These are phyloP conservation scores for Bombylius discolor DNA, from an alignment of 2,888 invertebrate species.

Conservation along the genomic window DNA sequence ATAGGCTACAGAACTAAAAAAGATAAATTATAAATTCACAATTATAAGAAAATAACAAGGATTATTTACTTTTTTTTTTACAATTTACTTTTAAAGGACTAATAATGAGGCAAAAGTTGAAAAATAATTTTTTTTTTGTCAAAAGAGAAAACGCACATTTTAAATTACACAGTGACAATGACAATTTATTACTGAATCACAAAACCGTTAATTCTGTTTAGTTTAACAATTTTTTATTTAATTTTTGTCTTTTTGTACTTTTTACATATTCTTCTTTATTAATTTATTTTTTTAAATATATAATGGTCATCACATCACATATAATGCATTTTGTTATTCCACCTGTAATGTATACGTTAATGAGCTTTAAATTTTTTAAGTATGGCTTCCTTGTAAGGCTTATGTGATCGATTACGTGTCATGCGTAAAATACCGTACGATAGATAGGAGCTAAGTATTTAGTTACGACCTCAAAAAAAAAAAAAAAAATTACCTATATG, in stretches of 20 bases:
- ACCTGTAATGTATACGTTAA: constrained; percentile 5
- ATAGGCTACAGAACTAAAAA: no score
- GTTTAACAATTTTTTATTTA: not conserved
- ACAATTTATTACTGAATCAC: not conserved
- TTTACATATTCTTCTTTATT: not conserved
- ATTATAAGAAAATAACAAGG: no score
- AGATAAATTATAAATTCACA: no score
- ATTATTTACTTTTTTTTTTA: no score
- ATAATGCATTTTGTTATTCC: not conserved
- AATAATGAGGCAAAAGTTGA: no score
- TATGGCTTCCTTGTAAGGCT: constrained; percentile 12
- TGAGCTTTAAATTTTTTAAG: constrained; percentile 9
- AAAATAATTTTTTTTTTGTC: no score
- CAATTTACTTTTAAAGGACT: no score
- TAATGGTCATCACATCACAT: not conserved
- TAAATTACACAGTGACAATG: not conserved
- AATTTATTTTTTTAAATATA: not conserved
- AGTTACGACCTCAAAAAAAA: not conserved
- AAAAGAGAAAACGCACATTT: no score
- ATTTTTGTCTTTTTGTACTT: not conserved
- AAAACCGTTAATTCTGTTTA: not conserved
- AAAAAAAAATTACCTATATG: not conserved
- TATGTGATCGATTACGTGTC: constrained; percentile 15
- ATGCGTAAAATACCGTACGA: constrained; percentile 7
- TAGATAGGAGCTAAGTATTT: not conserved